Evolutionary conservation across 2,888 invertebrate genomes (phyloP).

Genomic region (Yponomeuta sedellus): DNA sequence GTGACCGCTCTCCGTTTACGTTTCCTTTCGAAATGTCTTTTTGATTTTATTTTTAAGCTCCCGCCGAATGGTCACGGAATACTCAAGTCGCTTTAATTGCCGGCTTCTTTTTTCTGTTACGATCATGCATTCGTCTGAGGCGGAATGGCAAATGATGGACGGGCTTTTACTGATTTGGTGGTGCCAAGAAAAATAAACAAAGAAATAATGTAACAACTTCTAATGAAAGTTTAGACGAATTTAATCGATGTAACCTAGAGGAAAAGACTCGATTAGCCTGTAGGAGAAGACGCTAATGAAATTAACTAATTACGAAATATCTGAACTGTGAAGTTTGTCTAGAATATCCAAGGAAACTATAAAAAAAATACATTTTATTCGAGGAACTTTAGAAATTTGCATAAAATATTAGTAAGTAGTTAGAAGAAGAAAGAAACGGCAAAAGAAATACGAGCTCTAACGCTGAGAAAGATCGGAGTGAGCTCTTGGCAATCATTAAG

Average conservation of each 20-base stretch:
- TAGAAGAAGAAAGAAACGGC: too few species aligned
- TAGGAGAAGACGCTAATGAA: neutral
- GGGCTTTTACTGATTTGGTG: too few species aligned
- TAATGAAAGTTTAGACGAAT: too few species aligned
- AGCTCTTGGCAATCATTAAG: neutral
- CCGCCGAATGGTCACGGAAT: neutral
- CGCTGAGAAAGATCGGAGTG: neutral
- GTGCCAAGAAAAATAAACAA: neutral
- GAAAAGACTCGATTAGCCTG: too few species aligned
- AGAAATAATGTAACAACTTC: neutral
- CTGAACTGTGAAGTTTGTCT: too few species aligned
- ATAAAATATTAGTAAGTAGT: too few species aligned
- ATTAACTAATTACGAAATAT: neutral
- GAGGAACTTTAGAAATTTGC: too few species aligned
- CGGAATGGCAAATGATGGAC: too few species aligned
- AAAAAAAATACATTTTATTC: too few species aligned
- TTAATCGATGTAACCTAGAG: too few species aligned
- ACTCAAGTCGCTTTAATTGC: constrained; percentile 8
- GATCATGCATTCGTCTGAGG: too few species aligned
- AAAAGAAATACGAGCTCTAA: neutral
- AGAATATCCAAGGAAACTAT: too few species aligned
- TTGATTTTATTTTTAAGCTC: constrained; percentile 10
- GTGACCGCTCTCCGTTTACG: constrained; percentile 49
- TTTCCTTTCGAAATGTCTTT: constrained; percentile 19
- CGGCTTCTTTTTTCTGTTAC: neutral